phyloP scores from a whole-genome alignment of 2,113 vertebrate species.

The Xyliphius kryptos region DNA sequence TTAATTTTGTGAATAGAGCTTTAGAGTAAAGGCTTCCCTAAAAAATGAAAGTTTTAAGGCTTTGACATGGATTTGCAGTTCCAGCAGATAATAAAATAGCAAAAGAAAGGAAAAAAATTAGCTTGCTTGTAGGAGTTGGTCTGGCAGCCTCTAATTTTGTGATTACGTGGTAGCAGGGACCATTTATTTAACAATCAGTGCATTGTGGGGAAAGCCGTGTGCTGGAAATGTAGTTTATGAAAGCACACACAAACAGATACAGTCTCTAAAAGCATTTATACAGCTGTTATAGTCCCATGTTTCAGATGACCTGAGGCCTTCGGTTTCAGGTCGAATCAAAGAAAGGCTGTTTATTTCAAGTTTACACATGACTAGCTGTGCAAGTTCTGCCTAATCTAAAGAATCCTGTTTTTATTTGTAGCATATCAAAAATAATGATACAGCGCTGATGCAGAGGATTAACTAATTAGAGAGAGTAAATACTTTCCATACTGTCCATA shows the following conservation, averaged over 20 bases:
- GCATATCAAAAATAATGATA: too few species aligned
- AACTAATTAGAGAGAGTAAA: too few species aligned
- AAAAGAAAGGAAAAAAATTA: neutral
- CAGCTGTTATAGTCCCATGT: neutral
- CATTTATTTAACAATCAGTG: slow-evolving; percentile 19
- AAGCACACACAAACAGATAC: neutral
- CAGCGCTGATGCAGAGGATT: too few species aligned
- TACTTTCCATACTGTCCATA: too few species aligned
- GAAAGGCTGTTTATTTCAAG: neutral
- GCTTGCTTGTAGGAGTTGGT: slow-evolving; percentile 2
- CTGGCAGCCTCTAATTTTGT: slow-evolving; percentile 22
- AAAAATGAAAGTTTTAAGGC: too few species aligned
- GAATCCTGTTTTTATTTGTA: too few species aligned
- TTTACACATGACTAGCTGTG: too few species aligned
- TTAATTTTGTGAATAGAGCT: neutral
- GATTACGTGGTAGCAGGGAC: slow-evolving; percentile 3
- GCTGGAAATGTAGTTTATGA: slow-evolving; percentile 15
- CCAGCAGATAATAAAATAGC: slow-evolving; percentile 12
- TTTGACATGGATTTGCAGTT: neutral
- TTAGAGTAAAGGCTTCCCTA: neutral
- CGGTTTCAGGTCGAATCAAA: neutral
- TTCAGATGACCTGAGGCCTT: neutral
- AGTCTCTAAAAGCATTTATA: neutral
- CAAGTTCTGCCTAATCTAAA: too few species aligned
- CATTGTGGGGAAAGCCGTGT: slow-evolving; percentile 4